Base-by-base conservation (phyloP, 2,113 vertebrate genomes). In the Centrocercus urophasianus region DNA sequence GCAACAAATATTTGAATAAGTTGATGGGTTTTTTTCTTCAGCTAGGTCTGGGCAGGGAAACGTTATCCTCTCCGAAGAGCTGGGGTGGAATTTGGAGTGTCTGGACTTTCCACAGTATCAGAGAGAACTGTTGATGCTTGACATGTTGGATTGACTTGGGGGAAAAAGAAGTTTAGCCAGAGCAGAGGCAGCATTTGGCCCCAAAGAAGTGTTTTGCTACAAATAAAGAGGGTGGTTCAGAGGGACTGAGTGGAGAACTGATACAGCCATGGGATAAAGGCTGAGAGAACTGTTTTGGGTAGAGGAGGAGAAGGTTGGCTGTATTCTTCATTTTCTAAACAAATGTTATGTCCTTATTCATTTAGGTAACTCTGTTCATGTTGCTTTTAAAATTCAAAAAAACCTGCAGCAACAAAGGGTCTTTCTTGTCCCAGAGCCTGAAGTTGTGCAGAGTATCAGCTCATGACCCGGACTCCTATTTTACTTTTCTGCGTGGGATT, bases 1-100 rank as follows among this genome's bases (percentile, higher is more conserved):
- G 82, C 74, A 74, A 90, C 83, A 96, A 88, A 65, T 73, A n/a
- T 34, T 83, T 81, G 27, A 94, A 64, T 84, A 22, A 22, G 43
- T 86, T 74, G 36, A 73, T 78, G 70, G 50, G 1, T 28, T 54
- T 54, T 88, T 92, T 88, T 71, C 84, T 89, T 83, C 86, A 76
- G 69, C 78, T 89, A 78, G 65, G 88, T 93, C 61, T 74, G 81
- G 63, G 15, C 6, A 52, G 85, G 67, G 79, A 77, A 76, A 48
- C 86, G 28, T 13, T 43, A n/a, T 43, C 76, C 47, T 59, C 73
- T 90, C 54, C 36, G 20, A 70, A 79, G 82, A 64, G 42, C 28
- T 67, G 72, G 72, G 70, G 50, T 50, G 76, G 73, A 40, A 36
- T 90, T 90, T 65, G 43, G 47, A 3, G 1, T 48, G 78, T 50